Conservation (phyloP, 1,140 invertebrate species). For the Belonocnema kinseyi region DNA sequence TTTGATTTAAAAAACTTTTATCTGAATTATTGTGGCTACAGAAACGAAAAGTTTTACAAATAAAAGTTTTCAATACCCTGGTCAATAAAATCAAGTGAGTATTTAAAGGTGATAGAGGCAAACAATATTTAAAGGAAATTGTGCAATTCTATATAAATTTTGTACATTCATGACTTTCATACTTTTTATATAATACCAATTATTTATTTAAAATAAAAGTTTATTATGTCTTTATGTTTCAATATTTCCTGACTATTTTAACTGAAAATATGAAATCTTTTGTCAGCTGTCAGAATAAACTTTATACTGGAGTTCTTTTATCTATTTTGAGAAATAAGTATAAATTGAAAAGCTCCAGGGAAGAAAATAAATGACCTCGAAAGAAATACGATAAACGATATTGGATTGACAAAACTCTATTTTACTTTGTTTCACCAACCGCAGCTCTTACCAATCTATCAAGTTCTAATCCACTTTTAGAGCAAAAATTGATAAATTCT, state of each 20-base stretch:
- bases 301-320: background rate
- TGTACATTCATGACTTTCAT: too few relatives aligned
- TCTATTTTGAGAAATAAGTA: background rate
- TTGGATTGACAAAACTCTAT: slow-evolving; percentile 20
- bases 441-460: slow-evolving; percentile 12
- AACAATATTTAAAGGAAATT: background rate
- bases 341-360: background rate
- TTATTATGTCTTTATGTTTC: too few relatives aligned
- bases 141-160: background rate
- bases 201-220: too few relatives aligned
- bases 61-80: background rate
- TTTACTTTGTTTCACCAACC: background rate
- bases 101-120: background rate
- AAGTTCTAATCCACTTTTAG: background rate
- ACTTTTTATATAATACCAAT: too few relatives aligned
- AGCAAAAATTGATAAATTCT: background rate
- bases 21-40: background rate
- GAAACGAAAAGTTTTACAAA: background rate
- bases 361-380: background rate
- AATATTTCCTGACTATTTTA: too few relatives aligned
- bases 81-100: background rate
- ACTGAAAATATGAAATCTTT: too few relatives aligned
- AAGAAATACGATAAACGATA: slow-evolving; percentile 18
- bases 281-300: background rate
- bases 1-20: background rate